A percentile compares a stretch with the other conserved stretches of the same genome.
Conservation (phyloP, 2,797 vertebrate species). For the Sebastes taczanowskii region DNA sequence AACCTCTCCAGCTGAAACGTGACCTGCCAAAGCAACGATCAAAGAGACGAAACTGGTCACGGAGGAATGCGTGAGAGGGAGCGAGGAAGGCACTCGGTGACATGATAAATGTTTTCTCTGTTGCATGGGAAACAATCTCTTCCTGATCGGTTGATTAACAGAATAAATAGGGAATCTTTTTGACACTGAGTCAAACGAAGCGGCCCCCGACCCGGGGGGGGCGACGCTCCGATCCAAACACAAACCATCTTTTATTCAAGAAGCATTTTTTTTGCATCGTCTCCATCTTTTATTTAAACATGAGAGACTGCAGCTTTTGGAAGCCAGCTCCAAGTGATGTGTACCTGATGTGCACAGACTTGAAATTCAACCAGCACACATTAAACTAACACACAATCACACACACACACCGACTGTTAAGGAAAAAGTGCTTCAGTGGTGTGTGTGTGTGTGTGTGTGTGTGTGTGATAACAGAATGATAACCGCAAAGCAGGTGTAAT, state of each 20-base stretch:
- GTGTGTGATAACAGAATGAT: neutral
- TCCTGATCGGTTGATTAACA: neutral
- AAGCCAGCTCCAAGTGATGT: constrained; percentile 8
- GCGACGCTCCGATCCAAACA: neutral
- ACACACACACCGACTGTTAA: neutral
- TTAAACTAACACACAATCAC: neutral
- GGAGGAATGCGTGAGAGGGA: neutral
- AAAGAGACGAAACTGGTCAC: neutral
- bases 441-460: neutral
- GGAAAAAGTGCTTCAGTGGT: neutral
- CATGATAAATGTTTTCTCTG: neutral
- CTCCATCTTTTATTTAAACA: constrained; percentile 46
- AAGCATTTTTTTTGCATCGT: constrained; percentile 20
- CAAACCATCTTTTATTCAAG: constrained; percentile 52
- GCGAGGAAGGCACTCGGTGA: neutral
- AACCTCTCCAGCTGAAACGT: neutral
- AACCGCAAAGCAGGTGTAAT: neutral
- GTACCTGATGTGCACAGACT: constrained; percentile 1
- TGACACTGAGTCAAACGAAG: neutral
- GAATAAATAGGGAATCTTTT: neutral
- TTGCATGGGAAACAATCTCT: neutral
- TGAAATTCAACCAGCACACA: neutral
- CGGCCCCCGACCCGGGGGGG: neutral
- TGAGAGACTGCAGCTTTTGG: constrained; percentile 20
- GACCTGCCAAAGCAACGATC: neutral